Evolutionary conservation across 2,797 vertebrate genomes (phyloP).

Genomic region (Etheostoma perlongum): DNA sequence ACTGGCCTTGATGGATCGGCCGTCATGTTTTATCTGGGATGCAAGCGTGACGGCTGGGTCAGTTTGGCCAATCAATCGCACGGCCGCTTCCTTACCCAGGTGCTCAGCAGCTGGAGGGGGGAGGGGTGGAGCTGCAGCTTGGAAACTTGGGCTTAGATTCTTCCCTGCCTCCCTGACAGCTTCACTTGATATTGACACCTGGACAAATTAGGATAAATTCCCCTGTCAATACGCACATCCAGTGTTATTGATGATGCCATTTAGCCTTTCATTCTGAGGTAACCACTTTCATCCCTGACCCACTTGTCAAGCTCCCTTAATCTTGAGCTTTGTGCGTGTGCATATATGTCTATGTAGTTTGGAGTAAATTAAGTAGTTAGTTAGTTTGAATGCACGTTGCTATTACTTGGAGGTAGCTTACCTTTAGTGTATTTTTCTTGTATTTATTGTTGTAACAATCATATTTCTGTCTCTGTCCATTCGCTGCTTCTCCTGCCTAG

Average conservation of each 20-base stretch:
- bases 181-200: constrained; percentile 84
- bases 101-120: constrained; percentile 23
- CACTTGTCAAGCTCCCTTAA: constrained; percentile 46
- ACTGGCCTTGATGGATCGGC: constrained; percentile 66
- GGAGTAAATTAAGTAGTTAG: neutral
- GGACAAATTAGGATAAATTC: constrained; percentile 87
- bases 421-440: neutral
- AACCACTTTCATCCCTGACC: constrained; percentile 55
- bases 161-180: constrained; percentile 60
- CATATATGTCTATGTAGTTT: neutral
- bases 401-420: neutral
- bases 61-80: constrained; percentile 62
- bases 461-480: neutral
- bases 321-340: constrained; percentile 18
- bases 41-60: constrained; percentile 37
- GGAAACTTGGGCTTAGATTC: constrained; percentile 21
- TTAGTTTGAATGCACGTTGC: neutral
- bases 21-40: constrained; percentile 69
- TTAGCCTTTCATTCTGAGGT: constrained; percentile 75
- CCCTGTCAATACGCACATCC: constrained; percentile 79
- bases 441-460: neutral
- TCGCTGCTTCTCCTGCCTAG: neutral
- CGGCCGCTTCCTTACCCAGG: constrained; percentile 52
- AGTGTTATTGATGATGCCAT: constrained; percentile 83
- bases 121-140: constrained; percentile 6